Base-by-base conservation (phyloP, 1,140 invertebrate genomes). In the Lepidurus packardi region DNA sequence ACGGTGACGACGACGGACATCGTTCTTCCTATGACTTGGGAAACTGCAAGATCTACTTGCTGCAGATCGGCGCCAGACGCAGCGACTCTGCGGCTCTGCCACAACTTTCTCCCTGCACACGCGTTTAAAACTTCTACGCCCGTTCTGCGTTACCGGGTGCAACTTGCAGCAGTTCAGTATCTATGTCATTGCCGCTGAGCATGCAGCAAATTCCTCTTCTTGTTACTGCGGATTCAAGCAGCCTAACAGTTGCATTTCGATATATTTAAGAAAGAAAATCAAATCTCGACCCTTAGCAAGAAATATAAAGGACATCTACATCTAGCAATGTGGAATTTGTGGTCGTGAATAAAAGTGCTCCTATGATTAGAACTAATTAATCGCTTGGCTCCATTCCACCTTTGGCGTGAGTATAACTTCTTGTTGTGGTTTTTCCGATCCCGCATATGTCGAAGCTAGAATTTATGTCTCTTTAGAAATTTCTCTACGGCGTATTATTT, bases 101-200 rank as follows among this genome's bases (percentile, higher is more conserved):
- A 65, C 16, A 65, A 65, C 53, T 65, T 65, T 9, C 13, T 9
- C 53, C 53, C 53, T 65, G 53, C 53, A 65, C 53, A 65, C 16
- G 53, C 53, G 53, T 65, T 65, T 65, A 21, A 65, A 65, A 21
- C 21, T 65, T n/a, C 16, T 7, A 21, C 53, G 53, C 13, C 53
- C 34, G 34, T 34, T 65, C 21, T 65, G 53, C 16, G 16, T 13
- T 65, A 65, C 53, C 16, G 21, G 53, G 53, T 21, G 16, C n/a
- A 65, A 21, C 9, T 65, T 65, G 16, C 53, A 65, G 16, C 53
- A 65, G 53, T 65, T 65, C 53, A 65, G 53, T 65, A 65, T 65
- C 53, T n/a, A 65, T 65, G 53, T 9, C 21, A 65, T 65, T 65
- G 53, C 53, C 8, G 7, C 53, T 0, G 53, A n/a, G 53, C 53